Evolutionary conservation across 2,797 vertebrate genomes (phyloP), one percentile per base, ranked within the genome.

Genomic region (Sparus aurata): DNA sequence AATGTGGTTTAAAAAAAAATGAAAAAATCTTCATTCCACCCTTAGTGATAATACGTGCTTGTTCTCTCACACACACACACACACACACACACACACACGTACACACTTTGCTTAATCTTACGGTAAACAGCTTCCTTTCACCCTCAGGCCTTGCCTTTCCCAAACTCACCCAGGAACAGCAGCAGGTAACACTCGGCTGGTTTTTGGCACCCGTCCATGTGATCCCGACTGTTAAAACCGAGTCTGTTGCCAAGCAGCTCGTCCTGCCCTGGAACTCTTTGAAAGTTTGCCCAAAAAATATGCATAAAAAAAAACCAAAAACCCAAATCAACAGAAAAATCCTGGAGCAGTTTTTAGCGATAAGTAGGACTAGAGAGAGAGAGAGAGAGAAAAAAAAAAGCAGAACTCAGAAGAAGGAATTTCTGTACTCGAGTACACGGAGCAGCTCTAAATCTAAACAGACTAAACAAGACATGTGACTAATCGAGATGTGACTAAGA

Each of bases 381-480:
- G 34, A 34, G 34, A 38, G 34, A 38, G 34, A 38, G 30, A 30
- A 34, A 1, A 27, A n/a, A 34, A 77, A 90, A 91, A 90, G 84
- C 74, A 85, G 85, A 92, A 92, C 59, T 85, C 55, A 25, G 50
- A 75, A 30, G 4, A 52, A 79, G 70, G 75, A 69, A 75, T 80
- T 69, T 82, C 47, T 83, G 67, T 71, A 38, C 71, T 58, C 34
- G 74, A 87, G 58, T 45, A 9, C 20, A 70, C 17, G 79, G 73
- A 83, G 47, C 62, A 49, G 62, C 71, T 85, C 86, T 86, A 82
- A 88, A 92, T 85, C 84, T 84, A 88, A 90, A 91, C 90, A 91
- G 90, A 91, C 92, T 88, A 90, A 91, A 91, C 89, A 91, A 34
- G 61, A 92, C 74, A 87, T 70, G 75, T 94, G 91, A 91, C 87